Conservation (phyloP, 2,113 vertebrate genomes). For the Hemichromis elongatus region DNA sequence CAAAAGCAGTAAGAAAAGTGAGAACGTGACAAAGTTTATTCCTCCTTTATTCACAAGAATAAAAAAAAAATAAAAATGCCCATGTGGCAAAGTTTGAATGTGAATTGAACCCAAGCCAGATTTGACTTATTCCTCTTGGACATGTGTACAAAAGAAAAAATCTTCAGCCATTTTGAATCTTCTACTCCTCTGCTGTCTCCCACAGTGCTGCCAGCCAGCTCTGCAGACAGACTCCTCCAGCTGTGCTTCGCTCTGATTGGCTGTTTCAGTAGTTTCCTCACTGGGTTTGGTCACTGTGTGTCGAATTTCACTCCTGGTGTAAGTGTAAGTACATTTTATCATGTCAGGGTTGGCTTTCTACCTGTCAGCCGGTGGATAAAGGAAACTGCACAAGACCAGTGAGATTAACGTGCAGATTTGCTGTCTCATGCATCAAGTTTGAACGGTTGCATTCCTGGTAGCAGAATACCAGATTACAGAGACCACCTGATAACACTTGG, state of each 20-base stretch:
- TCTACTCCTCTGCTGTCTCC: conserved; percentile 5
- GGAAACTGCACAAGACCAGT: neutral
- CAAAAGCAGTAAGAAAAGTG: neutral
- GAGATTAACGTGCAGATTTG: neutral
- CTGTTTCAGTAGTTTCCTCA: neutral
- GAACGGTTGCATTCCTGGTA: neutral
- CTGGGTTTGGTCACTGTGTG: neutral
- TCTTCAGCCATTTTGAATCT: conserved; percentile 42
- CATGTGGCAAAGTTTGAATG: neutral
- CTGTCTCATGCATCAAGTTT: neutral
- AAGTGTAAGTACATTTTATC: neutral
- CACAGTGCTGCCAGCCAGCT: conserved; percentile 18
- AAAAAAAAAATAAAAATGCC: neutral
- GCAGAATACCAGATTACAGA: neutral
- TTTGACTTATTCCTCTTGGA: neutral
- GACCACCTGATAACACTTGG: neutral
- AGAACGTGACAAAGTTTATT: neutral
- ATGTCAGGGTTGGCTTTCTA: neutral
- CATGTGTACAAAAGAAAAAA: neutral
- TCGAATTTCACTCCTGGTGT: conserved; percentile 44
- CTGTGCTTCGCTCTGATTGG: conserved; percentile 50
- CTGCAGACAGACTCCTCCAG: conserved; percentile 46
- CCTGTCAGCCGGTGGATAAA: conserved; percentile 23
- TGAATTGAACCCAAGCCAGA: neutral
- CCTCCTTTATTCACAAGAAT: neutral